Evolutionary conservation across 2,113 vertebrate species (phyloP).

Genomic region (Isichthys henryi): DNA sequence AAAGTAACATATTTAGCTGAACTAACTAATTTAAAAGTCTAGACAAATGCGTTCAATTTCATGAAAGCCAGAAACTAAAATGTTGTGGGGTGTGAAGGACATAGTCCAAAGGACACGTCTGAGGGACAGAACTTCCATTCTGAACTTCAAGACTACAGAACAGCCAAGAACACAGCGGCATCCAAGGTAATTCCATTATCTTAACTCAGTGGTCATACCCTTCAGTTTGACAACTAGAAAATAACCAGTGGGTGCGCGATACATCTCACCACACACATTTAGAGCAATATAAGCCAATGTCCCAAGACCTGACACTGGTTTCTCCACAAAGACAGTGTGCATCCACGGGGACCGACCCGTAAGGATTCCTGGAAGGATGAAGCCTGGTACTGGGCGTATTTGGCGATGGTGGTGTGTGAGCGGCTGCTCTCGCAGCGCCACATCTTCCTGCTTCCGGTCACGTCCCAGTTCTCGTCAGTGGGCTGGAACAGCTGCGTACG

Average conservation of each 20-base stretch:
- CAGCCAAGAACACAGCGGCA: not conserved
- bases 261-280: not conserved
- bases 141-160: not conserved
- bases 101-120: not conserved
- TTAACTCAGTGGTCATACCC: not conserved
- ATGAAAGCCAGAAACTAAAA: not conserved
- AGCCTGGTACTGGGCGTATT: constrained; percentile 97
- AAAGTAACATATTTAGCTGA: not conserved
- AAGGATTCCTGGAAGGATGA: constrained; percentile 98
- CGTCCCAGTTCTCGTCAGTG: constrained; percentile 96
- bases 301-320: not conserved
- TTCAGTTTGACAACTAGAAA: not conserved
- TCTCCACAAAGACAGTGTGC: not conserved
- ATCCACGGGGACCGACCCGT: constrained; percentile 64
- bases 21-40: not conserved
- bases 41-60: not conserved
- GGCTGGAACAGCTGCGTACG: constrained; percentile 89
- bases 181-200: not conserved
- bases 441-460: constrained; percentile 85
- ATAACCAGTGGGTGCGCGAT: not conserved
- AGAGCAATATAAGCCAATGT: not conserved
- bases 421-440: constrained; percentile 98
- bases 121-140: not conserved
- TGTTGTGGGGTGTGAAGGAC: not conserved
- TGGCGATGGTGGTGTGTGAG: constrained; percentile 92